These are phyloP conservation scores for Drosophila nr. perissopoda DNA, from an alignment of 2,888 invertebrate species.

Conservation along the genomic window DNA sequence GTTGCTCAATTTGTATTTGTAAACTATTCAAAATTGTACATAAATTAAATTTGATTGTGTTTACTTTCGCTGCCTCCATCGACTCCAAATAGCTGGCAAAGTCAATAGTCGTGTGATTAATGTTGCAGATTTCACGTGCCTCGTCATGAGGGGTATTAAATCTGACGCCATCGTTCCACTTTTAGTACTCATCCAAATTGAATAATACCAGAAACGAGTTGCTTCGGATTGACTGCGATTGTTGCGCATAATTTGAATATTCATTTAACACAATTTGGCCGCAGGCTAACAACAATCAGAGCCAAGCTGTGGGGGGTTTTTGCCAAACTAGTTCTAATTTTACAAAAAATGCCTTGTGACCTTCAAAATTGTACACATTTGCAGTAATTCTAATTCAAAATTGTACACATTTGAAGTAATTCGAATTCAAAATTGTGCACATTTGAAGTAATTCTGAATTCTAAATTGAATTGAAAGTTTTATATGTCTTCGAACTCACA, in stretches of 20 bases:
- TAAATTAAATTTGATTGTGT: not conserved
- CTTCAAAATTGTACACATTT: not conserved
- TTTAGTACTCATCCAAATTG: slow-evolving; percentile 4
- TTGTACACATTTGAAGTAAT: not conserved
- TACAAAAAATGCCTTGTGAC: not conserved
- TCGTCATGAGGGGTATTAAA: not conserved
- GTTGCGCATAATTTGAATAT: not conserved
- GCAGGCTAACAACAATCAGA: not conserved
- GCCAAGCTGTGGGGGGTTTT: not conserved
- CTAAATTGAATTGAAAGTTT: not conserved
- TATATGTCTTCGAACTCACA: slow-evolving; percentile 46
- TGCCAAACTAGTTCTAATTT: not conserved
- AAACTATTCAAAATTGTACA: not conserved
- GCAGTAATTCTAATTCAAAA: not conserved
- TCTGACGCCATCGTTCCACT: not conserved
- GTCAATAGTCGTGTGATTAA: slow-evolving; percentile 8
- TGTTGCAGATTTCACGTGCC: slow-evolving; percentile 9
- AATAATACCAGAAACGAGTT: slow-evolving; percentile 22
- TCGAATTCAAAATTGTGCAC: not conserved
- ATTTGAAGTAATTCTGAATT: too few species aligned
- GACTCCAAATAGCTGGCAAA: slow-evolving; percentile 1
- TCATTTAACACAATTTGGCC: not conserved
- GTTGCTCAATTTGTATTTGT: too few species aligned
- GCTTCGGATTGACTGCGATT: not conserved
- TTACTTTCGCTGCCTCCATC: not conserved